A percentile compares a stretch with the other conserved stretches of the same genome.
Conservation (phyloP, 2,797 vertebrate species). For the Oophaga sylvatica region DNA sequence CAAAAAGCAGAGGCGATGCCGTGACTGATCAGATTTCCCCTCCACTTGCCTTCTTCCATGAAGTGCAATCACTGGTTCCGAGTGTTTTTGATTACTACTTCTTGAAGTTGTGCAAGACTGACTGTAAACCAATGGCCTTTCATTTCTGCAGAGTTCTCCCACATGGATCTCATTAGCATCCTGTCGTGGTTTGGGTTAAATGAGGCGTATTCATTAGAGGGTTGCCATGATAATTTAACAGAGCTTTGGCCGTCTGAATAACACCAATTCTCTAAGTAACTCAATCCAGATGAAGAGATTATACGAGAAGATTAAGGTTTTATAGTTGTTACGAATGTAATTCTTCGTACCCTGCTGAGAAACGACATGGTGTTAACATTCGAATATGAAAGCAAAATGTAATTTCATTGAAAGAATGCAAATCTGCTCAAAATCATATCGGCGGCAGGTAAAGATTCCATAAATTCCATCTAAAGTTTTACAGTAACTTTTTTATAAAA, state of each 20-base stretch:
- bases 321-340: conserved; percentile 44
- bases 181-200: conserved; percentile 23
- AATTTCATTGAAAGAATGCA: conserved; percentile 32
- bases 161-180: conserved; percentile 26
- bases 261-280: conserved; percentile 34
- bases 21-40: no score
- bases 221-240: conserved; percentile 32
- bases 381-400: conserved; percentile 39
- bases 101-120: not conserved
- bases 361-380: conserved; percentile 26
- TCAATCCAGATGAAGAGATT: conserved; percentile 38
- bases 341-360: conserved; percentile 27
- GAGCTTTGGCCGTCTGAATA: conserved; percentile 13
- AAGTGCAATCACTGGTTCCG: not conserved
- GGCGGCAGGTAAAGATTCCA: conserved; percentile 8
- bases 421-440: conserved; percentile 22
- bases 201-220: conserved; percentile 22
- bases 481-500: not conserved
- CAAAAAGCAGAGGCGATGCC: no score
- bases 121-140: not conserved
- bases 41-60: not conserved
- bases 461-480: conserved; percentile 6
- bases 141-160: not conserved
- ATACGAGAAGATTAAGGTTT: conserved; percentile 30
- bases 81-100: not conserved